Evolutionary conservation across 2,113 vertebrate species (phyloP), one percentile per base, ranked within the genome.

Genomic region (Rousettus leschenaultii): DNA sequence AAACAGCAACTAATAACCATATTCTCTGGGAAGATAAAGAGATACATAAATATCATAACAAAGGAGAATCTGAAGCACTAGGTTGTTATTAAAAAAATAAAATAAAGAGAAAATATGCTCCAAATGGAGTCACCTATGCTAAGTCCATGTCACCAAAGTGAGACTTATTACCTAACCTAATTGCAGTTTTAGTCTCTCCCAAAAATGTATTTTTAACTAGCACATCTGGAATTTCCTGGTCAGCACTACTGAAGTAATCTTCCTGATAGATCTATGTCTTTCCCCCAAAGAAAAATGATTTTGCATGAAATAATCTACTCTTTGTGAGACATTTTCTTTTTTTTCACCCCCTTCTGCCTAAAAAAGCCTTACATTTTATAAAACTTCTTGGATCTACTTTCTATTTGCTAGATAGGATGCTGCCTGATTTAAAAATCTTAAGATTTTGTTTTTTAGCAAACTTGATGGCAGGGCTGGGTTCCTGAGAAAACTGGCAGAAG

Each of bases 21-120:
- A 40, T 80, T 92, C 90, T 90, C 70, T 92, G 71, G 78, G 53
- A 55, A 26, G 78, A 89, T 43, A 43, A 71, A 96, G 66, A 35
- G n/a, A 10, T 57, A 59, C 57, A 53, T 63, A n/a, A 63, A 74
- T 38, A 28, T 18, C 33, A 38, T 21, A 86, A 48, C 57, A 75
- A 92, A 71, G 16, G 3, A 43, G 30, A 95, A 7, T 53, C 21
- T 4, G 26, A 91, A 83, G 55, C 18, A 55, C 13, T 55, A 77
- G 19, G 38, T 26, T 63, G 18, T 83, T 63, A 45, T 51, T 51
- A 16, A 51, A 51, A 51, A 51, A 51, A 51, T 51, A 51, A 51
- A 51, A 61, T 22, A 43, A 30, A 48, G 16, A 75, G 57, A 82
- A 35, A 61, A 40, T 3, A 33, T 40, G 11, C 57, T 38, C 57